Evolutionary conservation across 2,888 invertebrate species (phyloP).

Genomic region (Busseola fusca): DNA sequence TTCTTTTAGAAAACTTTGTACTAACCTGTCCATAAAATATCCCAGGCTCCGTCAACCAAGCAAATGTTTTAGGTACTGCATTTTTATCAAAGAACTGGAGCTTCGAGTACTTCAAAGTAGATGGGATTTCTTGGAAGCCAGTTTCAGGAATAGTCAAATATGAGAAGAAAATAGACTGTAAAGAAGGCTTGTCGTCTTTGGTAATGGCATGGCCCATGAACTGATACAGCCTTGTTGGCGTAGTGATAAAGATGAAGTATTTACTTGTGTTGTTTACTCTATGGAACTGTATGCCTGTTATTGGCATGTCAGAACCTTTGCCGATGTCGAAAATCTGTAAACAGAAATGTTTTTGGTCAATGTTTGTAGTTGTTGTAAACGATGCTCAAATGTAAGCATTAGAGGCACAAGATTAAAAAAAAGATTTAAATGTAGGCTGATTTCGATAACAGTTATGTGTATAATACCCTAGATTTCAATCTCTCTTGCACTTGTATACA

Average conservation of each 20-base stretch:
- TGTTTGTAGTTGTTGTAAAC: not conserved
- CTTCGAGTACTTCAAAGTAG: conserved; percentile 92
- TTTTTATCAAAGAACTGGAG: conserved; percentile 92
- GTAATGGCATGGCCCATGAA: conserved; percentile 93
- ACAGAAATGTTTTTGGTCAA: conserved; percentile 31
- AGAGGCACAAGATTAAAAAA: conserved; percentile 8
- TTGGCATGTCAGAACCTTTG: conserved; percentile 92
- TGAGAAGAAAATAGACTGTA: conserved; percentile 93
- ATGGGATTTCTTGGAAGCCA: conserved; percentile 92
- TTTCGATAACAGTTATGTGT: not conserved
- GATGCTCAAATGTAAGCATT: conserved; percentile 25
- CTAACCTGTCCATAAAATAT: conserved; percentile 93
- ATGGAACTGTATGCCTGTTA: conserved; percentile 96
- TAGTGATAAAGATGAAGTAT: conserved; percentile 95
- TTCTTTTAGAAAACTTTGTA: conserved; percentile 14
- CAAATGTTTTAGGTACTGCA: conserved; percentile 93
- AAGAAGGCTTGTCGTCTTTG: conserved; percentile 93
- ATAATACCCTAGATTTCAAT: not conserved
- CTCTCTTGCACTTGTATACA: conserved; percentile 15
- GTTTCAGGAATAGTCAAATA: conserved; percentile 93
- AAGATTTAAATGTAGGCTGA: not conserved
- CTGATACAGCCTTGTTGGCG: conserved; percentile 95
- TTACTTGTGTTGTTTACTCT: conserved; percentile 91
- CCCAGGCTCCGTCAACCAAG: conserved; percentile 96
- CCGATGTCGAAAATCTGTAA: conserved; percentile 96